A percentile compares a stretch with the other conserved stretches of the same genome.
Evolutionary conservation across 2,797 vertebrate genomes (phyloP).

Genomic region (Leptodactylus fallax): DNA sequence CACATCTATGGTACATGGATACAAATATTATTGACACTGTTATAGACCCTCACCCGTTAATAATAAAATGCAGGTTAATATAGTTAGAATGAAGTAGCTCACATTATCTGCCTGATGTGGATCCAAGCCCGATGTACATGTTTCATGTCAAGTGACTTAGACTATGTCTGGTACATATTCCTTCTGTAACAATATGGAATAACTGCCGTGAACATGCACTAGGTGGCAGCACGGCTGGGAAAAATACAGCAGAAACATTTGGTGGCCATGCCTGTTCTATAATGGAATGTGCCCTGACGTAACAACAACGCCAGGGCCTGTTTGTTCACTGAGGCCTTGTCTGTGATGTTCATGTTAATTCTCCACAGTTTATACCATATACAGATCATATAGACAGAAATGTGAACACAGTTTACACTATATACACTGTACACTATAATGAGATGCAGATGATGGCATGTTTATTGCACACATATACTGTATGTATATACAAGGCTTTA

Average conservation of each 20-base stretch:
- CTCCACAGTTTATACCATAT: too few species aligned
- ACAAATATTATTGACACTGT: too few species aligned
- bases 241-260: slow-evolving; percentile 2
- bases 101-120: neutral
- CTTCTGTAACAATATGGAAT: too few species aligned
- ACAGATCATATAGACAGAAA: neutral
- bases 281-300: neutral
- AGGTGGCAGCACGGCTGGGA: neutral
- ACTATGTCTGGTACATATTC: neutral
- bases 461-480: too few species aligned
- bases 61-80: too few species aligned
- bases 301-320: neutral
- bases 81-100: neutral
- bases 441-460: too few species aligned
- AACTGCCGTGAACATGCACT: neutral
- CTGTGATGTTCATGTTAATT: neutral
- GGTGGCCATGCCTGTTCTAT: neutral
- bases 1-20: too few species aligned
- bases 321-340: neutral
- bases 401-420: neutral
- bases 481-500: too few species aligned
- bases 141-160: too few species aligned
- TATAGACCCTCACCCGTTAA: too few species aligned
- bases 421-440: neutral
- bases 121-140: neutral